Percentiles rank a stretch among this genome's conserved stretches.
Conservation (phyloP, 2,113 vertebrate species). For the Pseudopipra pipra region DNA sequence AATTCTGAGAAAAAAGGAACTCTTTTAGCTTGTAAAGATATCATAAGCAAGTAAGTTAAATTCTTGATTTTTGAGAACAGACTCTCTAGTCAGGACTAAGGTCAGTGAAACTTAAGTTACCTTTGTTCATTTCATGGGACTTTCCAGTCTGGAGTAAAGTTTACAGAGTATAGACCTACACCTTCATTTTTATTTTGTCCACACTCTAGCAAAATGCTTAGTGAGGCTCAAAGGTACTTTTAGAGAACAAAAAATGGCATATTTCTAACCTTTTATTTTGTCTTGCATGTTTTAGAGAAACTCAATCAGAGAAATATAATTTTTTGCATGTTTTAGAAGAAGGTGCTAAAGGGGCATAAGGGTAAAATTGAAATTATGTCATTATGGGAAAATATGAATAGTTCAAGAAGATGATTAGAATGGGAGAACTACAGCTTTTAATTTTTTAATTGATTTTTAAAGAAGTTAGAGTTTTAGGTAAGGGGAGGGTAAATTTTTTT, state of each 20-base stretch:
- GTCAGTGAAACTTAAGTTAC: neutral
- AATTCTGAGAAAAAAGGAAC: conserved; percentile 54
- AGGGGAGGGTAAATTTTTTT: neutral
- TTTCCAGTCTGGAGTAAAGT: neutral
- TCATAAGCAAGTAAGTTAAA: conserved; percentile 59
- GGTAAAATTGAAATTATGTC: neutral
- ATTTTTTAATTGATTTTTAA: neutral
- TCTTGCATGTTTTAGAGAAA: neutral
- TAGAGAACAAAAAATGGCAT: neutral
- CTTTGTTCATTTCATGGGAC: neutral
- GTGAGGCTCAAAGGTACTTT: neutral
- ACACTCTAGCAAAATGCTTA: neutral
- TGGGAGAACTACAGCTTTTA: neutral
- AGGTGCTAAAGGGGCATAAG: neutral
- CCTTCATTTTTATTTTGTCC: neutral
- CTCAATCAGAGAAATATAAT: neutral
- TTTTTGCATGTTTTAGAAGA: neutral
- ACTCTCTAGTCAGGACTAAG: neutral
- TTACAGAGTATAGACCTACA: neutral
- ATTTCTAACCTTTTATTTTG: neutral
- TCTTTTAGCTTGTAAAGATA: conserved; percentile 30
- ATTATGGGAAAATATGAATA: neutral
- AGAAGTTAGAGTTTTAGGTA: neutral
- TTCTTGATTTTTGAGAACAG: neutral
- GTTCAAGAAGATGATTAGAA: neutral